phyloP scores from a whole-genome alignment of 2,888 invertebrate species.

The Andrena praecox region DNA sequence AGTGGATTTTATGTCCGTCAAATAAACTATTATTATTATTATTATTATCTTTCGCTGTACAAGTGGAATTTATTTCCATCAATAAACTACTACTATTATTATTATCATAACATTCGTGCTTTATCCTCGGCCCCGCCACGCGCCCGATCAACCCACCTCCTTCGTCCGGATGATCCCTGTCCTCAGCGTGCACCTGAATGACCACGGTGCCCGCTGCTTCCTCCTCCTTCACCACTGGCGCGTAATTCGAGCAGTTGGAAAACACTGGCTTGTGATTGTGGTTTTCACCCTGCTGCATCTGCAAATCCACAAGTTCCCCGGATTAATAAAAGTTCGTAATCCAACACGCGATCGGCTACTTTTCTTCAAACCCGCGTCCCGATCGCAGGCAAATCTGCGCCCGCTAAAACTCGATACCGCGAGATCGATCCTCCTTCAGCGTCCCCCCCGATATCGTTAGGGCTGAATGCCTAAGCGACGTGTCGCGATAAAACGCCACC shows the following conservation, averaged over 20 bases:
- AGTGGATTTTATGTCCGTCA: no score
- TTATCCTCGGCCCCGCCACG: no score
- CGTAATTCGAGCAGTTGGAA: slow-evolving; percentile 93
- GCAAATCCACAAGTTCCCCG: slow-evolving; percentile 1
- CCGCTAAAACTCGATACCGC: neutral
- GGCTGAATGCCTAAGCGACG: slow-evolving; percentile 33
- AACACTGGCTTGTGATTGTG: slow-evolving; percentile 96
- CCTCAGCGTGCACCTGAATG: slow-evolving; percentile 91
- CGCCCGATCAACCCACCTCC: slow-evolving; percentile 86
- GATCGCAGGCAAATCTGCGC: neutral
- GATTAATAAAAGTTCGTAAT: neutral
- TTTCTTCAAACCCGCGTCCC: neutral
- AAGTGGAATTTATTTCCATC: neutral
- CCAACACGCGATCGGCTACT: neutral
- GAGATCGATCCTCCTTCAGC: slow-evolving; percentile 15
- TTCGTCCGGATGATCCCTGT: slow-evolving; percentile 90
- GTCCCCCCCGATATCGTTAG: slow-evolving; percentile 31
- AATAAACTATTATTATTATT: no score
- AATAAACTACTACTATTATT: no score
- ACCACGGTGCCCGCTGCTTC: slow-evolving; percentile 91
- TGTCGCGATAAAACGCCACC: neutral
- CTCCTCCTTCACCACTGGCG: slow-evolving; percentile 93
- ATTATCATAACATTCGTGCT: no score
- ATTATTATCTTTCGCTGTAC: no score
- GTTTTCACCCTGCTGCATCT: slow-evolving; percentile 77